Evolutionary conservation across 2,888 invertebrate genomes (phyloP).

Genomic region (Helleia helle): DNA sequence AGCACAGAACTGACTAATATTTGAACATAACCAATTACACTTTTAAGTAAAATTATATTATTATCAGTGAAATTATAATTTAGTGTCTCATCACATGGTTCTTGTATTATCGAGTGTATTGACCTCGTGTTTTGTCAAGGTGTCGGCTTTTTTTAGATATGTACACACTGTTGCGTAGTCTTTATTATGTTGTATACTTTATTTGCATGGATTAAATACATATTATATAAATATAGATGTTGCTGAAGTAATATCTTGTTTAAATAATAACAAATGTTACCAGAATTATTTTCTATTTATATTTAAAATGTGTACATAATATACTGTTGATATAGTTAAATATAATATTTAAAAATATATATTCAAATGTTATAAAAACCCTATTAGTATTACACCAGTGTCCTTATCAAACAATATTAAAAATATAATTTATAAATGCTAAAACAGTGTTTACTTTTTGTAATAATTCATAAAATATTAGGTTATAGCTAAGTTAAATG

Average conservation of each 20-base stretch:
- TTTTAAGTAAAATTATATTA: neutral
- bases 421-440: too few relatives aligned
- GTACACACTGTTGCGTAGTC: slow-evolving; percentile 63
- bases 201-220: neutral
- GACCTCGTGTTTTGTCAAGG: slow-evolving; percentile 75
- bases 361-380: too few relatives aligned
- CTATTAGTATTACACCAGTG: too few relatives aligned
- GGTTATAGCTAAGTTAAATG: too few relatives aligned
- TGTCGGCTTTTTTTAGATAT: slow-evolving; percentile 71
- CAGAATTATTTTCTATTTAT: too few relatives aligned
- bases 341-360: too few relatives aligned
- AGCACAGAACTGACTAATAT: neutral
- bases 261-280: neutral
- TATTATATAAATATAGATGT: neutral
- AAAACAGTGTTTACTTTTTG: too few relatives aligned
- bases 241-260: neutral
- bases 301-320: too few relatives aligned
- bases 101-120: slow-evolving; percentile 65
- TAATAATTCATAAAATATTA: too few relatives aligned
- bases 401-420: too few relatives aligned
- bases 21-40: neutral
- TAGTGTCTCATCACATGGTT: slow-evolving; percentile 59
- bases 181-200: slow-evolving; percentile 24
- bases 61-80: slow-evolving; percentile 6
- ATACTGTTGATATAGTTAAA: too few relatives aligned